phyloP scores from a whole-genome alignment of 2,113 vertebrate species.

The Petrocephalus zakoni region DNA sequence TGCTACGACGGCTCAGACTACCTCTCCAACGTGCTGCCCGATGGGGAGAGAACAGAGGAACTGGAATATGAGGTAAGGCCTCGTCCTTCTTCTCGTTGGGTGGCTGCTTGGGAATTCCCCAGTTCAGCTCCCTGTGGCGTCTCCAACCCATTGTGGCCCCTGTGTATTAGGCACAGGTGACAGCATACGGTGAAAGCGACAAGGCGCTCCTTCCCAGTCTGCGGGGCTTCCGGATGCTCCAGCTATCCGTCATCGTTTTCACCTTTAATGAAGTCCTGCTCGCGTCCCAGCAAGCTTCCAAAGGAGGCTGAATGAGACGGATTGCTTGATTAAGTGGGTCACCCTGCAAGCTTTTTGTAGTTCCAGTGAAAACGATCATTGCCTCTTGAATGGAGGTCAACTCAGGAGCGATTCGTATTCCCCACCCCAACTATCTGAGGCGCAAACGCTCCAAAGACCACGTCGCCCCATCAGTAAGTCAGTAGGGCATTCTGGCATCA shows the following conservation, averaged over 20 bases:
- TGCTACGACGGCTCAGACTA: slow-evolving; percentile 90
- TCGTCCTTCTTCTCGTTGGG: background rate
- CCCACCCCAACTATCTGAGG: background rate
- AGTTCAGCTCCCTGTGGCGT: background rate
- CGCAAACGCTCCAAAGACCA: background rate
- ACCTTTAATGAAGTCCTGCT: background rate
- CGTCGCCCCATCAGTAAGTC: background rate
- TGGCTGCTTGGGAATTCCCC: background rate
- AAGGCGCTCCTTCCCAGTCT: background rate
- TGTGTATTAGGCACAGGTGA: background rate
- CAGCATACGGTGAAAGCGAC: background rate
- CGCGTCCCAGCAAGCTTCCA: background rate
- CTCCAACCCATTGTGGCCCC: background rate
- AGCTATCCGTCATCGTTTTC: background rate
- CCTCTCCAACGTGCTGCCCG: slow-evolving; percentile 73
- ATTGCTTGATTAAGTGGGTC: background rate
- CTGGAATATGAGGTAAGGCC: slow-evolving; percentile 86
- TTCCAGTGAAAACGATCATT: background rate
- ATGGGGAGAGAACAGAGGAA: slow-evolving; percentile 79
- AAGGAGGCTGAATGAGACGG: background rate
- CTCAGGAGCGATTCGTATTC: background rate
- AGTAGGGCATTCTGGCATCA: background rate
- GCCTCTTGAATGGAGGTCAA: background rate
- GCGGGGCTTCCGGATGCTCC: background rate
- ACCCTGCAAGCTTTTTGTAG: background rate